These are phyloP conservation scores for Scaptodrosophila latifasciaeformis DNA, from an alignment of 2,888 invertebrate genomes.

Conservation along the genomic window DNA sequence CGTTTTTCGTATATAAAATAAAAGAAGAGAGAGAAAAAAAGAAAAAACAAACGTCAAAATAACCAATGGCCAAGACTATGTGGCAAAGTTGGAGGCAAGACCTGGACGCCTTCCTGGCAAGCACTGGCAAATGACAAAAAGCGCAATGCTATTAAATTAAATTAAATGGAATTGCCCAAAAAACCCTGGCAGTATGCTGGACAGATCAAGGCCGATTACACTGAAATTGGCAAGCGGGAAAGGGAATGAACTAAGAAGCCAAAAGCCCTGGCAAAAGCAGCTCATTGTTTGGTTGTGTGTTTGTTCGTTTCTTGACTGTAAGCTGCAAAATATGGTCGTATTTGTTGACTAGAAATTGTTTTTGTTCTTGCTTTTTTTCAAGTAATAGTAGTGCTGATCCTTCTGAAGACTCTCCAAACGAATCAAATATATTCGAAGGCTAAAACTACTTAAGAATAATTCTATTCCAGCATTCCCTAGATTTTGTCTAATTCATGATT, in stretches of 20 bases:
- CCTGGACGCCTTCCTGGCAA: slow-evolving; percentile 12
- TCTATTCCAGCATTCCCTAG: no score
- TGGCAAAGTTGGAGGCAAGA: slow-evolving; percentile 6
- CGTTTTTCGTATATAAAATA: background rate
- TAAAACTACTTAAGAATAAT: no score
- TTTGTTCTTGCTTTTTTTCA: slow-evolving; percentile 17
- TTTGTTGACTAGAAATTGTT: slow-evolving; percentile 37
- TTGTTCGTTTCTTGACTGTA: background rate
- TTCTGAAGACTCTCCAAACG: no score
- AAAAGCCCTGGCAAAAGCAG: slow-evolving; percentile 33
- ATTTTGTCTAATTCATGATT: no score
- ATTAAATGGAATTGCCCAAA: slow-evolving; percentile 69
- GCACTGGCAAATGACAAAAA: slow-evolving; percentile 56
- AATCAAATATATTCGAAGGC: no score
- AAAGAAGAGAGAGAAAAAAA: slow-evolving; percentile 11
- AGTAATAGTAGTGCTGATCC: no score
- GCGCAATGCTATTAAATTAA: slow-evolving; percentile 69
- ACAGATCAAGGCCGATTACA: background rate
- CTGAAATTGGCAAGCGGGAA: background rate
- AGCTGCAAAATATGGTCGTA: slow-evolving; percentile 48
- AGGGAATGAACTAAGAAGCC: slow-evolving; percentile 24
- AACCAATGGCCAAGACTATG: slow-evolving; percentile 33
- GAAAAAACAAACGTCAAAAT: background rate
- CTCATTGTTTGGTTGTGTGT: background rate
- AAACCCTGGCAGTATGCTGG: slow-evolving; percentile 24